Conservation (phyloP, 2,113 vertebrate species). For the Mormoops blainvillei region DNA sequence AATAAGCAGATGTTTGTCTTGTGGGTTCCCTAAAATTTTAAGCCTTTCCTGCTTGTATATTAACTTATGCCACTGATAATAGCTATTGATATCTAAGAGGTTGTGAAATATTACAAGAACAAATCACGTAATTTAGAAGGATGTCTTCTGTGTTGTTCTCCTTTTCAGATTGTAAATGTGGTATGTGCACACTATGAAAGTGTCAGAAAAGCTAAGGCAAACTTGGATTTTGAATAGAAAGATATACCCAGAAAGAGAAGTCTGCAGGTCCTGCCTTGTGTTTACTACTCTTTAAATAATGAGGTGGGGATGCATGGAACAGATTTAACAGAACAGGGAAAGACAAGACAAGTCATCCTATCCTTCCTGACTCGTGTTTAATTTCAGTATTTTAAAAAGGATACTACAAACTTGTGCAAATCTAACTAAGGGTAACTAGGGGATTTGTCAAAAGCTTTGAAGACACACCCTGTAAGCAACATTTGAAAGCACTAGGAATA, state of each 20-base stretch:
- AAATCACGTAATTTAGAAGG: neutral
- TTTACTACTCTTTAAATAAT: neutral
- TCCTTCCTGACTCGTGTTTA: neutral
- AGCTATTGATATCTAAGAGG: neutral
- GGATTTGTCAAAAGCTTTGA: neutral
- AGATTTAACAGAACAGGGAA: neutral
- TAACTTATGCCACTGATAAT: neutral
- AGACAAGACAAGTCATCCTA: neutral
- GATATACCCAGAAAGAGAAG: neutral
- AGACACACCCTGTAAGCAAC: neutral
- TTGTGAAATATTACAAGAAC: neutral
- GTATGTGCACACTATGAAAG: neutral
- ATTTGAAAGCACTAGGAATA: neutral
- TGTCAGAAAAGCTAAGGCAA: neutral
- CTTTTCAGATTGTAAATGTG: neutral
- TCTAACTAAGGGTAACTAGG: neutral
- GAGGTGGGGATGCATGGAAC: neutral
- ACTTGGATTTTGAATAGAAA: conserved; percentile 10
- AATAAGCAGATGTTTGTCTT: neutral
- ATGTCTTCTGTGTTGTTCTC: neutral
- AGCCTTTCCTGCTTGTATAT: neutral
- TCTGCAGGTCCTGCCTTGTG: neutral
- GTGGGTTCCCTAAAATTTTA: neutral
- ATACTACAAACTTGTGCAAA: neutral
- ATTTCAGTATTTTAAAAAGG: neutral